phyloP scores from a whole-genome alignment of 1,140 invertebrate genomes.

The Euschistus heros region DNA sequence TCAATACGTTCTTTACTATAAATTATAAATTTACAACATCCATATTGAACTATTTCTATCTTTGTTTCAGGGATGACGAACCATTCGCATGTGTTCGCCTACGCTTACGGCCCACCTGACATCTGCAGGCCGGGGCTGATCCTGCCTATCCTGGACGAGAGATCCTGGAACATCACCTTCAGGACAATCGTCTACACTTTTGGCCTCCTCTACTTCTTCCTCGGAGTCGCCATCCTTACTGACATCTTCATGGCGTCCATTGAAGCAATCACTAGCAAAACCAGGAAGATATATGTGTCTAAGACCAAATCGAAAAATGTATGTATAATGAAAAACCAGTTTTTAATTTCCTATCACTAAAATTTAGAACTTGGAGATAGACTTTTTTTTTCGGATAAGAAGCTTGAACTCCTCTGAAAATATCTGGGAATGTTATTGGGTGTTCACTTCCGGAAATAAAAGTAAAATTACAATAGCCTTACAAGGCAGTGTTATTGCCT shows the following conservation, averaged over 20 bases:
- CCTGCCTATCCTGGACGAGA: slow-evolving; percentile 45
- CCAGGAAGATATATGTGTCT: slow-evolving; percentile 39
- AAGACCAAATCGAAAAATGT: slow-evolving; percentile 18
- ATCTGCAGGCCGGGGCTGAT: slow-evolving; percentile 41
- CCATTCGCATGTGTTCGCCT: slow-evolving; percentile 17
- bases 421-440: too few species aligned
- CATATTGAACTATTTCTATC: too few species aligned
- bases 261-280: slow-evolving; percentile 54
- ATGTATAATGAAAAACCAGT: too few species aligned
- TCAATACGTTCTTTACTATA: too few species aligned
- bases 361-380: too few species aligned
- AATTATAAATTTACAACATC: too few species aligned
- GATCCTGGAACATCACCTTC: slow-evolving; percentile 38
- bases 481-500: too few species aligned
- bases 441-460: too few species aligned
- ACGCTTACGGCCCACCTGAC: slow-evolving; percentile 32
- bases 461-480: too few species aligned
- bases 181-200: slow-evolving; percentile 43
- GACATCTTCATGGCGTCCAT: slow-evolving; percentile 55
- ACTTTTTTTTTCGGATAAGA: too few species aligned
- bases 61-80: slow-evolving; percentile 9
- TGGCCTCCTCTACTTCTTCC: slow-evolving; percentile 45
- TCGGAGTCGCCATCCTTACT: slow-evolving; percentile 49
- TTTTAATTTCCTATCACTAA: too few species aligned
- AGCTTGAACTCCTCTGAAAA: too few species aligned